A percentile compares a stretch with the other conserved stretches of the same genome.
Evolutionary conservation across 2,113 vertebrate genomes (phyloP).

Genomic region (Butorides virescens): DNA sequence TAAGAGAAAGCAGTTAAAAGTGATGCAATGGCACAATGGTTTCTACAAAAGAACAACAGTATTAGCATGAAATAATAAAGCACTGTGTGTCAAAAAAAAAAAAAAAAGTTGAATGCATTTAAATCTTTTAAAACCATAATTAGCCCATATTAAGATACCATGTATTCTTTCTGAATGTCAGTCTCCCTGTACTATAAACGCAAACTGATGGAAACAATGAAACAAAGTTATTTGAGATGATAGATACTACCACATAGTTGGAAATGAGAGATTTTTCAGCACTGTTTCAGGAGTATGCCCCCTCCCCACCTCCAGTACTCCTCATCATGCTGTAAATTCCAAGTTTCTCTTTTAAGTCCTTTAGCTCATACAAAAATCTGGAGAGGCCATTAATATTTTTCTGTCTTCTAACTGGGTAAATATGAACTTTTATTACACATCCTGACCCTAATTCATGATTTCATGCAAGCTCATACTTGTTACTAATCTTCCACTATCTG

Average conservation of each 20-base stretch:
- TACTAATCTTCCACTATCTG: neutral
- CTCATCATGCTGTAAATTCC: neutral
- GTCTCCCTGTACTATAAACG: neutral
- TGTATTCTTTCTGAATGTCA: neutral
- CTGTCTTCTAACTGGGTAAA: neutral
- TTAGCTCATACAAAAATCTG: neutral
- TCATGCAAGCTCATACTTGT: neutral
- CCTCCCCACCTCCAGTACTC: neutral
- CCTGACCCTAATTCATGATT: neutral
- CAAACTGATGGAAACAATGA: neutral
- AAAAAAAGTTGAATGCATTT: neutral
- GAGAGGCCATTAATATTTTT: neutral
- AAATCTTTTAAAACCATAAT: neutral
- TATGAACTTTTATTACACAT: neutral
- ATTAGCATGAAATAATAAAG: neutral
- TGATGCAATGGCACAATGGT: neutral
- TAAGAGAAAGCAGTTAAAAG: neutral
- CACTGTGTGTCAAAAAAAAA: neutral
- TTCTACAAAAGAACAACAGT: neutral
- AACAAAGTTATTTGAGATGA: neutral
- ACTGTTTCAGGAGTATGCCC: neutral
- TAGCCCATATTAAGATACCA: neutral
- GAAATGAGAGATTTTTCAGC: neutral
- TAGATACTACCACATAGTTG: neutral
- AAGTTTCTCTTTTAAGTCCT: neutral